A percentile compares a stretch with the other conserved stretches of the same genome.
These are phyloP conservation scores for Cottoperca gobio DNA, from an alignment of 2,797 vertebrate genomes.

Conservation along the genomic window DNA sequence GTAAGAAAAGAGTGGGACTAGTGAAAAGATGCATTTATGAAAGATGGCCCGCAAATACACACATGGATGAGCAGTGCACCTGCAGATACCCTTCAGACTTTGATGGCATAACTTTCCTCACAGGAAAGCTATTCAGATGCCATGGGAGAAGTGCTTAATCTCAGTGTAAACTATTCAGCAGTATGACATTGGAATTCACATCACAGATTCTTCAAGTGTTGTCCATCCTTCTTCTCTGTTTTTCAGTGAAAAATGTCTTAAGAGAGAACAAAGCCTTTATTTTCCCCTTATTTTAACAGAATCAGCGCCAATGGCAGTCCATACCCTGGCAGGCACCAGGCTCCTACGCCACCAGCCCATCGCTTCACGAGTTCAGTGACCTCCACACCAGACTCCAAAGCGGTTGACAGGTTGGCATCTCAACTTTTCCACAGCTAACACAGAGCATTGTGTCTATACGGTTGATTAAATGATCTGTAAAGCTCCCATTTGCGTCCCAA, in stretches of 20 bases:
- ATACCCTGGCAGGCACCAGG: conserved; percentile 78
- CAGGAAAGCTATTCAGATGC: conserved; percentile 18
- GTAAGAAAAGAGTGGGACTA: conserved; percentile 5
- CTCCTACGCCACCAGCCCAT: conserved; percentile 80
- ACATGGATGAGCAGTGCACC: conserved; percentile 19
- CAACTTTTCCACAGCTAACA: neutral
- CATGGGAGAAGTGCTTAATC: neutral
- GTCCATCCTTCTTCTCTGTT: conserved; percentile 8
- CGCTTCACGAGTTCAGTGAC: conserved; percentile 75
- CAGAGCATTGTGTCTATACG: neutral
- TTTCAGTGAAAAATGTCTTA: conserved; percentile 23
- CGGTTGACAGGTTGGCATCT: conserved; percentile 85
- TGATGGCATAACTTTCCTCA: conserved; percentile 24
- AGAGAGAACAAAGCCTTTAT: conserved; percentile 31
- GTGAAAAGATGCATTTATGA: conserved; percentile 9
- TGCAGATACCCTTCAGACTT: conserved; percentile 18
- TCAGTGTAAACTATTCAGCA: conserved; percentile 28
- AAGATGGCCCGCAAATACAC: neutral
- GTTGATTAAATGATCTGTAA: neutral
- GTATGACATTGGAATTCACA: conserved; percentile 25
- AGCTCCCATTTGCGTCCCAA: conserved; percentile 15
- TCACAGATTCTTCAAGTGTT: conserved; percentile 29
- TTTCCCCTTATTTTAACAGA: conserved; percentile 72
- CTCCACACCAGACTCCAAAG: conserved; percentile 83
- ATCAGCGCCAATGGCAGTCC: conserved; percentile 84